Conservation (phyloP, 1,140 invertebrate species). For the Sitophilus oryzae region DNA sequence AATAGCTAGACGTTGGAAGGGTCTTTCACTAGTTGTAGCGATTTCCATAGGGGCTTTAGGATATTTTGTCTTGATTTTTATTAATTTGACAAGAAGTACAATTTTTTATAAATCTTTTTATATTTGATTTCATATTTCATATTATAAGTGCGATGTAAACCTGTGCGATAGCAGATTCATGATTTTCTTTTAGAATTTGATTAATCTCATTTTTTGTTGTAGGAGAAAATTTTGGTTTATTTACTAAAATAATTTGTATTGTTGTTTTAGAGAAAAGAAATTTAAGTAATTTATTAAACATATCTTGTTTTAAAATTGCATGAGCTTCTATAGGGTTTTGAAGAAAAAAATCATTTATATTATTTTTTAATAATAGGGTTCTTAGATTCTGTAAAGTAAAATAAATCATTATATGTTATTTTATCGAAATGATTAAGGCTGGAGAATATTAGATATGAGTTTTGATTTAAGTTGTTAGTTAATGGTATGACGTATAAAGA, state of each 20-base stretch:
- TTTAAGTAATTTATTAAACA: slow-evolving; percentile 23
- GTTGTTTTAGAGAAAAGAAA: slow-evolving; percentile 14
- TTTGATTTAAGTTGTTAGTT: slow-evolving; percentile 22
- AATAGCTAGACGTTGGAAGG: slow-evolving; percentile 30
- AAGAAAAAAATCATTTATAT: too few relatives aligned
- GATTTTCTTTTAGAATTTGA: slow-evolving; percentile 38
- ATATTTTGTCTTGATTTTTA: slow-evolving; percentile 29
- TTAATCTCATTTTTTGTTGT: slow-evolving; percentile 31
- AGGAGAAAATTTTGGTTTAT: too few relatives aligned
- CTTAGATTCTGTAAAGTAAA: slow-evolving; percentile 24
- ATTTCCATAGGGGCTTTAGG: slow-evolving; percentile 36
- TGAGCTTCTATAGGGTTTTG: slow-evolving; percentile 14
- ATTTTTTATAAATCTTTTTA: slow-evolving; percentile 36
- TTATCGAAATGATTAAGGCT: slow-evolving; percentile 32
- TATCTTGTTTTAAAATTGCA: slow-evolving; percentile 25
- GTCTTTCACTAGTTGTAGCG: slow-evolving; percentile 30
- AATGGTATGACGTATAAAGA: slow-evolving; percentile 15
- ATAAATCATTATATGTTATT: slow-evolving; percentile 32
- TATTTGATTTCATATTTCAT: slow-evolving; percentile 38
- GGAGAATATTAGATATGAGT: slow-evolving; percentile 25
- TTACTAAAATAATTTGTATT: too few relatives aligned
- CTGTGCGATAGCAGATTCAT: slow-evolving; percentile 33
- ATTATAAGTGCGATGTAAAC: slow-evolving; percentile 30
- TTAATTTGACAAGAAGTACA: slow-evolving; percentile 36
- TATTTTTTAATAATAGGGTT: too few relatives aligned